Evolutionary conservation across 2,888 invertebrate species (phyloP).

Genomic region (Polia nebulosa): DNA sequence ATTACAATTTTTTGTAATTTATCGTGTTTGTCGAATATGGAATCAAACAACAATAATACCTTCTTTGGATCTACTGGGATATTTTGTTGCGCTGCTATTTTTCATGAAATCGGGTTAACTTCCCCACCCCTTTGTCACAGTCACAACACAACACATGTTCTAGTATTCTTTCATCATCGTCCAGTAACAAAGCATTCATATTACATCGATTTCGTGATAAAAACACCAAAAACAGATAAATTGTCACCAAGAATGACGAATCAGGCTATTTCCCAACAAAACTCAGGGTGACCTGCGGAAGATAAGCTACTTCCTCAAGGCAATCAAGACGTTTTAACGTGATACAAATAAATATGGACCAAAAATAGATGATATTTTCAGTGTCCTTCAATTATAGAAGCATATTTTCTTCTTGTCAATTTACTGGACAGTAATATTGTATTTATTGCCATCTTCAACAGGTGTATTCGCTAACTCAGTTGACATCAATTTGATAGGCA

Average conservation of each 20-base stretch:
- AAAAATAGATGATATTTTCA: background rate
- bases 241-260: background rate
- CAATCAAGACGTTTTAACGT: background rate
- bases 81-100: background rate
- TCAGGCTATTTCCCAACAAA: background rate
- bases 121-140: background rate
- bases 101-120: background rate
- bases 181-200: background rate
- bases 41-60: background rate
- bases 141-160: constrained; percentile 1
- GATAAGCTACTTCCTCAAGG: background rate
- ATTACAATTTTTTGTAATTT: background rate
- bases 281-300: background rate
- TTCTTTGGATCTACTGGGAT: background rate
- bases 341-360: background rate
- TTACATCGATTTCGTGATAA: constrained; percentile 34
- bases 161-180: constrained; percentile 14
- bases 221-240: background rate
- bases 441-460: constrained; percentile 10
- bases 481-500: too few species aligned
- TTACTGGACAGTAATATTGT: background rate
- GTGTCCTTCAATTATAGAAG: background rate
- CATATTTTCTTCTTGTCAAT: background rate
- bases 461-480: too few species aligned
- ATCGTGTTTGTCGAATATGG: background rate